A percentile compares a stretch with the other conserved stretches of the same genome.
These are phyloP conservation scores for Nothocercus julius DNA, from an alignment of 2,113 vertebrate species.

Conservation along the genomic window DNA sequence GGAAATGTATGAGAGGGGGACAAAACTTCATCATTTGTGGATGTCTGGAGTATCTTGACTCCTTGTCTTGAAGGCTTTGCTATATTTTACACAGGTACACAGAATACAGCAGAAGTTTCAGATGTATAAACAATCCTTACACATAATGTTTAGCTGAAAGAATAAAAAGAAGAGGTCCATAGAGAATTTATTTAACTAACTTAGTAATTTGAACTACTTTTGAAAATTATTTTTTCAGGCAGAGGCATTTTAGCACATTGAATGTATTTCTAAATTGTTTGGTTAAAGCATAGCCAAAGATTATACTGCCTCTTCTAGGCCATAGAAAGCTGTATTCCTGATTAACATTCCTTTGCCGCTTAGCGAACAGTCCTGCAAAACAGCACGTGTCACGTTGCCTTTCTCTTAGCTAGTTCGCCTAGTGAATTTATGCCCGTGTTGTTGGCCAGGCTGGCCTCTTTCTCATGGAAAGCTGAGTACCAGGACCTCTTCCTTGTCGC, in stretches of 20 bases:
- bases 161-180: not conserved
- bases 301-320: not conserved
- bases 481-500: not conserved
- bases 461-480: not conserved
- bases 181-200: not conserved
- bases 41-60: accelerated
- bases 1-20: not conserved
- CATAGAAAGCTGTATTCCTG: not conserved
- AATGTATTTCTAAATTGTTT: not conserved
- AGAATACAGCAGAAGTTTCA: not conserved
- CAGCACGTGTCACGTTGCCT: not conserved
- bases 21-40: not conserved
- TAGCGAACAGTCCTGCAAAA: not conserved
- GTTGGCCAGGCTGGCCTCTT: not conserved
- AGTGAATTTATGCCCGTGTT: not conserved
- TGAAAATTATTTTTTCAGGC: not conserved
- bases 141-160: constrained; percentile 5
- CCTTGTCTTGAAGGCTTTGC: not conserved
- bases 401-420: not conserved
- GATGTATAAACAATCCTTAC: not conserved
- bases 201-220: constrained; percentile 16
- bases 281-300: not conserved
- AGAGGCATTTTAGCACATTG: not conserved
- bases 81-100: not conserved
- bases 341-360: not conserved